These are phyloP conservation scores for Sycophila texana DNA, from an alignment of 2,888 invertebrate genomes.

Conservation along the genomic window DNA sequence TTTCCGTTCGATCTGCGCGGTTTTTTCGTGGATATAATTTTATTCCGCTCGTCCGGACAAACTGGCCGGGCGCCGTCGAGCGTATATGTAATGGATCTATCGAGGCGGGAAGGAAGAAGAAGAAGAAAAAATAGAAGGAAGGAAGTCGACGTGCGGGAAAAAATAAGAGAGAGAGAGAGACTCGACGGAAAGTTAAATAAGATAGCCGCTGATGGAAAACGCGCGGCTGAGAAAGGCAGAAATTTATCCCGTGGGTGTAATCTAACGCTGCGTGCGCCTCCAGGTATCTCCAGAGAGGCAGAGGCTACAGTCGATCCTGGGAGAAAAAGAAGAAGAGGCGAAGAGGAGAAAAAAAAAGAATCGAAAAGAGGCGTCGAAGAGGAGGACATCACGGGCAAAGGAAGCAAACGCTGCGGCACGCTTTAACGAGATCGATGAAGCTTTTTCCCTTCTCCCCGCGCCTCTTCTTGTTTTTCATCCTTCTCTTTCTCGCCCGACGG, in stretches of 20 bases:
- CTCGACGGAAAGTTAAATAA: slow-evolving; percentile 40
- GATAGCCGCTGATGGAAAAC: slow-evolving; percentile 48
- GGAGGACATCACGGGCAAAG: slow-evolving; percentile 29
- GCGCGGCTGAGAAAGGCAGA: slow-evolving; percentile 41
- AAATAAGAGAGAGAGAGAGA: slow-evolving; percentile 8
- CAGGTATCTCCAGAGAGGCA: neutral
- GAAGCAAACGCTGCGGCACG: slow-evolving; percentile 20
- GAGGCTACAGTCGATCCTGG: neutral
- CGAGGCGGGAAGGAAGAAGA: too few relatives aligned
- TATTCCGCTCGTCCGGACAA: too few relatives aligned
- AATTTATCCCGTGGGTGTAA: slow-evolving; percentile 48
- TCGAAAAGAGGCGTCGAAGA: slow-evolving; percentile 24
- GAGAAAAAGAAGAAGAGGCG: slow-evolving; percentile 2
- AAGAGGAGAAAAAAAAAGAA: neutral
- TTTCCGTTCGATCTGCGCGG: too few relatives aligned
- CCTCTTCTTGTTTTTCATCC: neutral
- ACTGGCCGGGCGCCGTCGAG: too few relatives aligned
- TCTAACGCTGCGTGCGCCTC: slow-evolving; percentile 17
- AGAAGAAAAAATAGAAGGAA: too few relatives aligned
- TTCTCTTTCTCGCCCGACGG: neutral
- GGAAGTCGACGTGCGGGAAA: neutral
- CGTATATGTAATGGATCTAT: too few relatives aligned
- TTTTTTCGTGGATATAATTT: too few relatives aligned
- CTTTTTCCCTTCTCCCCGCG: slow-evolving; percentile 13
- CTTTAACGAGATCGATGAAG: slow-evolving; percentile 52